phyloP scores from a whole-genome alignment of 1,140 invertebrate genomes.

The Meteorus sp. region DNA sequence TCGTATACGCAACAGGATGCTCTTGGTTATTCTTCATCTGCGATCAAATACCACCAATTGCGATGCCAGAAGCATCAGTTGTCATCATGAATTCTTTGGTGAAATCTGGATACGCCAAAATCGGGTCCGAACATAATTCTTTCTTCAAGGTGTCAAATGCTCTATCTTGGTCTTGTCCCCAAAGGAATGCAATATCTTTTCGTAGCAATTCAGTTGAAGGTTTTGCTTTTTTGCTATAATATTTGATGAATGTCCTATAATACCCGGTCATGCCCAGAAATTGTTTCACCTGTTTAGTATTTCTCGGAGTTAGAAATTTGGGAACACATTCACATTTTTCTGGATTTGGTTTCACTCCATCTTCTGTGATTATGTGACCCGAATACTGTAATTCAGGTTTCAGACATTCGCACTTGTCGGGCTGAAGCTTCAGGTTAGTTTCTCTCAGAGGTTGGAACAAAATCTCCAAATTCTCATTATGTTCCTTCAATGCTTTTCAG shows the following conservation, averaged over 20 bases:
- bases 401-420: too few species aligned
- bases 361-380: constrained; percentile 1
- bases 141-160: too few species aligned
- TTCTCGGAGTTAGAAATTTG: too few species aligned
- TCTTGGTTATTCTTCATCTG: constrained; percentile 33
- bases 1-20: constrained; percentile 28
- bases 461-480: not conserved
- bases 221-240: not conserved
- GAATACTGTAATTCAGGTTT: constrained; percentile 9
- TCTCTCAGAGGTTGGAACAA: not conserved
- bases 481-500: not conserved
- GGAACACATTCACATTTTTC: constrained; percentile 11
- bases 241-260: too few species aligned
- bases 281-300: too few species aligned
- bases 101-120: too few species aligned
- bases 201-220: not conserved
- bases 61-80: constrained; percentile 27
- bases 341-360: constrained; percentile 10
- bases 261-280: too few species aligned
- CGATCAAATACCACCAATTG: constrained; percentile 29
- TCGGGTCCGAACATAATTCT: too few species aligned
- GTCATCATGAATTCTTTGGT: too few species aligned
- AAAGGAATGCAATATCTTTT: not conserved
- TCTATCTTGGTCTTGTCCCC: not conserved
- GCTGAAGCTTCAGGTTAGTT: too few species aligned